Evolutionary conservation across 2,113 vertebrate species (phyloP).

Genomic region (Zosterops hypoxanthus): DNA sequence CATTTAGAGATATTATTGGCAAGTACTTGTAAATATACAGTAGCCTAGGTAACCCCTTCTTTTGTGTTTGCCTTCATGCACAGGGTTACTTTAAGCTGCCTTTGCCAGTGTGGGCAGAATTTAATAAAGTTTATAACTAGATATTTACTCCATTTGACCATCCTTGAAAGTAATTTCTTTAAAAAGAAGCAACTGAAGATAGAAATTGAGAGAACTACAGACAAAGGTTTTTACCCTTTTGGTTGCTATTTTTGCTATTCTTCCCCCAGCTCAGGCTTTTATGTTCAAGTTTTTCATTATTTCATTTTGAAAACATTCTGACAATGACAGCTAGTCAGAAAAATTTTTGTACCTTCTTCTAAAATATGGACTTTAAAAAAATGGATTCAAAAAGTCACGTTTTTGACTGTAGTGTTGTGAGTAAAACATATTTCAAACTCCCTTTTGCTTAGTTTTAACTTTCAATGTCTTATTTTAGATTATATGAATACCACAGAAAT

Average conservation of each 20-base stretch:
- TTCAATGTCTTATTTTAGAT: neutral
- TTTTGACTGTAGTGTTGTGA: neutral
- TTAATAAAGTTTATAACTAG: neutral
- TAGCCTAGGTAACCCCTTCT: conserved; percentile 43
- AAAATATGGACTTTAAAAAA: neutral
- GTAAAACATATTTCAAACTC: neutral
- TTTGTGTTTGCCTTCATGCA: conserved; percentile 16
- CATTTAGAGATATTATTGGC: conserved; percentile 42
- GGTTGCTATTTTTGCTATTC: neutral
- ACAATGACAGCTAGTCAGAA: neutral
- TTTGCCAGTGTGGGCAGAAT: neutral
- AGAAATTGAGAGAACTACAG: neutral
- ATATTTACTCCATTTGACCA: neutral
- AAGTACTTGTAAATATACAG: conserved; percentile 50
- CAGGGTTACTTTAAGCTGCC: conserved; percentile 4
- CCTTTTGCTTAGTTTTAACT: neutral
- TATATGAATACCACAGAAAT: neutral
- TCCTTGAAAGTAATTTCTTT: neutral
- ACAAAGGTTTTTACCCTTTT: neutral
- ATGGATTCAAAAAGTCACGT: neutral
- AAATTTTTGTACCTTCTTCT: neutral
- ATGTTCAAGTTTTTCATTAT: neutral
- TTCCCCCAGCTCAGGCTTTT: neutral
- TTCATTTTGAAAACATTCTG: neutral
- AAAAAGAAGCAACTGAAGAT: neutral